Evolutionary conservation across 2,113 vertebrate genomes (phyloP).

Genomic region (Deroptyus accipitrinus): DNA sequence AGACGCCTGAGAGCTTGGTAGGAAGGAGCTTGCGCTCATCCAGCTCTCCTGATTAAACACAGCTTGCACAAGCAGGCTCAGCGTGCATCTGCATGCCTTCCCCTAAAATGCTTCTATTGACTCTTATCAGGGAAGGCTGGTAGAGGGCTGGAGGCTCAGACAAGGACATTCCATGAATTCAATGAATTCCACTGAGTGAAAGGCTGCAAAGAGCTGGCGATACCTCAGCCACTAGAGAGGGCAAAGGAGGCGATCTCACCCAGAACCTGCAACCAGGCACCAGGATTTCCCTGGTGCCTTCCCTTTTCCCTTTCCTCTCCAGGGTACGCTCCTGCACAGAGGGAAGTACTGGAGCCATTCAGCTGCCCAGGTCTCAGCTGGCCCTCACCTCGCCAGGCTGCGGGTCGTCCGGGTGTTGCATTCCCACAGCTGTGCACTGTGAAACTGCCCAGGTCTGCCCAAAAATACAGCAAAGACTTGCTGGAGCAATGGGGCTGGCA

Average conservation of each 20-base stretch:
- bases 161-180: not conserved
- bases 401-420: not conserved
- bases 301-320: not conserved
- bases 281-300: not conserved
- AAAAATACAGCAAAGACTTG: not conserved
- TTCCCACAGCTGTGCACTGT: not conserved
- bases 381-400: not conserved
- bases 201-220: not conserved
- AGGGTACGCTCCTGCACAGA: not conserved
- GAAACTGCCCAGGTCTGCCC: not conserved
- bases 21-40: not conserved
- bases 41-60: not conserved
- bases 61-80: not conserved
- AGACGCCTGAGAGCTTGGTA: not conserved
- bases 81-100: accelerated
- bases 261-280: not conserved
- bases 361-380: not conserved
- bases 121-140: not conserved
- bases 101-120: not conserved
- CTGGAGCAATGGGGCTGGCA: not conserved
- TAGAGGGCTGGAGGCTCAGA: not conserved
- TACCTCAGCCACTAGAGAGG: accelerated
- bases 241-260: not conserved
- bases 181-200: not conserved
- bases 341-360: not conserved